Evolutionary conservation across 2,888 invertebrate genomes (phyloP), one percentile per base, ranked within the genome.

Genomic region (Hermaeophaga mercurialis): DNA sequence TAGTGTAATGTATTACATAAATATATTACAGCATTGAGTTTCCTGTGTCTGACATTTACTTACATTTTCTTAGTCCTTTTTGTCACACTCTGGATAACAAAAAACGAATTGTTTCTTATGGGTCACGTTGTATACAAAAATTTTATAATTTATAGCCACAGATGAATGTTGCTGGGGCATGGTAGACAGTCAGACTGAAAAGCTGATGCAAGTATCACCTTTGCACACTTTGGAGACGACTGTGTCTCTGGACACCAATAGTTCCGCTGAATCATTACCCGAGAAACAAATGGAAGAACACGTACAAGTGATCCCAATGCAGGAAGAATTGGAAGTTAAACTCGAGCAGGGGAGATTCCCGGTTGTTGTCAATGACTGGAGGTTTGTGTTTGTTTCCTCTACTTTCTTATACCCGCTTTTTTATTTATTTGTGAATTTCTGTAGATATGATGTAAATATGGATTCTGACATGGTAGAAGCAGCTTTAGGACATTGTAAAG

Each of bases 251-350:
- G 50, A 28, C 1, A 44, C 31, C 1, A 46, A 46, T 28, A 18
- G 39, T 46, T 15, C 52, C 0, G 53, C 34, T 2, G 52, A 71
- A 67, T 39, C 62, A 28, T 22, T 52, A 18, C 22, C 36, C 9
- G 52, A 56, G 26, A 47, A 58, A 12, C 43, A 49, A 9, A 28
- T 50, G 9, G 66, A 73, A 3, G 78, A 78, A 60, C 75, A 76
- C 60, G 75, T 77, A 4, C 76, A 79, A 66, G 78, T 78, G 5
- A 81, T 81, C 49, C 81, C 81, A 1, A 81, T 82, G 78, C 82
- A 83, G 72, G 84, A 84, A 71, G 84, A 84, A 66, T 72, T 84
- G 46, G 84, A 84, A 69, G 83, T 84, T 14, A 76, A 81, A 49
- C 65, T 81, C 49, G 79, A 81, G 69, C 78, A 81, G 63, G 80